Conservation (phyloP, 1,140 invertebrate genomes). For the Apis cerana region DNA sequence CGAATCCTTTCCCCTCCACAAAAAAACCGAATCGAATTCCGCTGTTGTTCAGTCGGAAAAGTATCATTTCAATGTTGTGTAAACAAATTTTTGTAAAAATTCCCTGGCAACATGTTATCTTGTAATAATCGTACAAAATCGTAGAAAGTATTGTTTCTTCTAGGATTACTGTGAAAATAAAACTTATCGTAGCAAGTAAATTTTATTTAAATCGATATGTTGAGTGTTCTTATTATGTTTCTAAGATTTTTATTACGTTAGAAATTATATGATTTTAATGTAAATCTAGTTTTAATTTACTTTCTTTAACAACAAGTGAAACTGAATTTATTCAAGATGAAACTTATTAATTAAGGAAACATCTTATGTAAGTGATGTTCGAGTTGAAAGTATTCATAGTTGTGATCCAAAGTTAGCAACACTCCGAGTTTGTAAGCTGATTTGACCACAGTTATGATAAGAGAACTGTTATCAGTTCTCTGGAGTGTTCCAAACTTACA, state of each 20-base stretch:
- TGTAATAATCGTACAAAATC: no score
- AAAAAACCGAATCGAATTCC: background rate
- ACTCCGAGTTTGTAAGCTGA: conserved; percentile 16
- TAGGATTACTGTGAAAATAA: no score
- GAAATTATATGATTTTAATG: no score
- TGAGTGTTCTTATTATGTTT: background rate
- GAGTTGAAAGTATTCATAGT: background rate
- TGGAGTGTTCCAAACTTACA: background rate
- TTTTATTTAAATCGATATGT: no score
- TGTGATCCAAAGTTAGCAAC: conserved; percentile 16
- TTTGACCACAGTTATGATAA: conserved; percentile 11
- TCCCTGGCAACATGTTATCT: no score
- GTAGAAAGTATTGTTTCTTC: no score
- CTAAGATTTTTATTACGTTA: background rate
- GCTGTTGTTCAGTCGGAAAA: background rate
- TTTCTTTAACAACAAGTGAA: no score
- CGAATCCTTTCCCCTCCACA: background rate
- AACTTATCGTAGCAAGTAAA: no score
- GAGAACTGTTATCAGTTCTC: conserved; percentile 17
- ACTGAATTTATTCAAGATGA: background rate
- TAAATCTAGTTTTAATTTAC: no score
- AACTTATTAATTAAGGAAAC: background rate
- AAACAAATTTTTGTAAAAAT: no score
- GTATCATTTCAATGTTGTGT: no score
- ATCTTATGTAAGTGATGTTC: background rate